Evolutionary conservation across 1,140 invertebrate species (phyloP), one percentile per base, ranked within the genome.

Genomic region (Drosophila tropicalis): DNA sequence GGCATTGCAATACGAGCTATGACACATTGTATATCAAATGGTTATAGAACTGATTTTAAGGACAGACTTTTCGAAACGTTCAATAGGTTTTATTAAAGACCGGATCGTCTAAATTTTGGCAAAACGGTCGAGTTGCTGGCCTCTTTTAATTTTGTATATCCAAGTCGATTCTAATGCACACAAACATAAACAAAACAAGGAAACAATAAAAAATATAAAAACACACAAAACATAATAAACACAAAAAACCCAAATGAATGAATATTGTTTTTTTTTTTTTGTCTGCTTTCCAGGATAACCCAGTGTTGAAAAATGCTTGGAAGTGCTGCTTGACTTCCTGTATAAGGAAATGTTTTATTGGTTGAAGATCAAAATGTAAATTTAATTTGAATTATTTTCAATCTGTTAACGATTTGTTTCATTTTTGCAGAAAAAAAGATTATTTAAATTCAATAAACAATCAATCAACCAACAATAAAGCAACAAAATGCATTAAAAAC

Each of bases 401-500:
- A 36, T 36, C 9, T 3, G 9, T 36, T 2, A 36, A 10, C 34
- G 34, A 12, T 36, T 36, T 39, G 44, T 41, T 19, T 40, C 36
- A 56, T 56, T 63, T 39, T 13, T 10, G 34, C 6, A 19, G 65
- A 29, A 58, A 39, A 66, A 40, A 19, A 40, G 19, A 63, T 5
- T 29, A 5, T 29, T 17, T 1, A 51, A 34, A 63, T 69, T 25
- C 10, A 39, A 76, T 25, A 34, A 60, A 67, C 32, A 62, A 69
- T 68, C 34, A 58, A 63, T 29, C 29, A 56, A 39, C 32, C 9
- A 36, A 74, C 19, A 44, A 72, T 40, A 61, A 77, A 51, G 17
- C 44, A 51, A 51, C 44, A 47, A 63, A 70, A 72, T 73, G 62
- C 62, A 62, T 69, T 81, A 76, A 62, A 63, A 81, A 68, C 68